Base-by-base conservation (phyloP, 2,797 vertebrate genomes). In the Botia kubotai region DNA sequence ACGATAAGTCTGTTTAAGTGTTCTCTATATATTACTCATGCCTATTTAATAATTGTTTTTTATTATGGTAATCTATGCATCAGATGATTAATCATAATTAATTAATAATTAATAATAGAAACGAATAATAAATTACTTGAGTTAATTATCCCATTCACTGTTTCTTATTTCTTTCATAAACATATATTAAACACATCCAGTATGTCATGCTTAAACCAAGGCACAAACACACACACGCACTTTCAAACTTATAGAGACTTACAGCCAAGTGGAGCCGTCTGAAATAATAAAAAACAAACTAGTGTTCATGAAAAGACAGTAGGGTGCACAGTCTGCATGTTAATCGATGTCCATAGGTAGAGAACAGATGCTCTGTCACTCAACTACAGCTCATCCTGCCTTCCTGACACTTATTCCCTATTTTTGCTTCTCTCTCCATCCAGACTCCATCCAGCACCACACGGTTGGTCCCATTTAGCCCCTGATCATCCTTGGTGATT, bases 401-500 rank as follows among this genome's bases (percentile, higher is more conserved):
- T 87, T 84, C 88, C 88, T 0, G 82, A 90, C 78, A 93, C 93
- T 66, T 87, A 84, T 53, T 83, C 89, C 89, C 91, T 89, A 6
- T 81, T 83, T 33, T 84, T 87, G 68, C 88, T 91, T 82, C 79
- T 92, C 33, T 92, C 86, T 72, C 93, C 89, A 1, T 91, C 87
- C 71, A 92, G 84, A 99, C 94, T 52, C 96, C 94, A 4, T 99
- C 98, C 0, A 99, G 86, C 10, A 98, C 94, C 0, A 95, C 97
- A 4, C 98, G 92, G 68, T 96, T 96, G 0, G 96, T 96, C 57
- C 98, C 98, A 2, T 99, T 99, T 88, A 99, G 88, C 79, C 89
- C 86, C 2, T 36, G 80, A 1, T 97, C 94, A 1, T 97, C 96
- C 93, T 97, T 95, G 0, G 93, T 89, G 88, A 99, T 91, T 58